Evolutionary conservation across 2,797 vertebrate genomes (phyloP), one percentile per base, ranked within the genome.

Genomic region (Helostoma temminkii): DNA sequence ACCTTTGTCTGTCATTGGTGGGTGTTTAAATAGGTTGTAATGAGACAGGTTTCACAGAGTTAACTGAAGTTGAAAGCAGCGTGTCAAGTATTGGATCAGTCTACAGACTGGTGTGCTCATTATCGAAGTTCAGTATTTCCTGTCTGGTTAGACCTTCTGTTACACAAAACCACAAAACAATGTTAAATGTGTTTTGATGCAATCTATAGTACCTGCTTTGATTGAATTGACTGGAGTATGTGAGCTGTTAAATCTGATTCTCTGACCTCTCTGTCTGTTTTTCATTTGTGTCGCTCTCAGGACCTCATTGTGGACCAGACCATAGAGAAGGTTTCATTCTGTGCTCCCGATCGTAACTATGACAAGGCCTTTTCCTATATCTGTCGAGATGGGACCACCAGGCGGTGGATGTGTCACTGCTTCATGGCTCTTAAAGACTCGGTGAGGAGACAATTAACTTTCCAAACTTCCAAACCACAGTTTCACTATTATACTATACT

Each of bases 321-420:
- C 75, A 98, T 98, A 0, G 96, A 98, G 89, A 98, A 98, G 87
- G 96, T 98, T 56, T 98, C 96, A 0, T 98, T 98, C 86, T 98
- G 96, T 0, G 96, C 96, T 15, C 96, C 96, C 0, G 96, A 98
- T 82, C 95, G 96, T 24, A 98, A 97, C 88, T 96, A 96, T 16
- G 96, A 98, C 92, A 98, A 98, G 73, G 96, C 96, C 15, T 98
- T 98, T 84, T 97, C 96, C 54, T 98, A 98, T 82, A 98, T 98
- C 91, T 98, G 96, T 89, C 90, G 96, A 0, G 96, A 98, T 0
- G 96, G 96, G 18, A 97, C 96, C n/a, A 96, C 96, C 0, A 93
- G 96, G 25, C 95, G 96, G 26, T 98, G 96, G 96, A 97, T 98
- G 82, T 98, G 96, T 81, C 96, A 98, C 90, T 97, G 96, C 88